Evolutionary conservation across 1,140 invertebrate species (phyloP), one percentile per base, ranked within the genome.

Genomic region (Micrasema longulum): DNA sequence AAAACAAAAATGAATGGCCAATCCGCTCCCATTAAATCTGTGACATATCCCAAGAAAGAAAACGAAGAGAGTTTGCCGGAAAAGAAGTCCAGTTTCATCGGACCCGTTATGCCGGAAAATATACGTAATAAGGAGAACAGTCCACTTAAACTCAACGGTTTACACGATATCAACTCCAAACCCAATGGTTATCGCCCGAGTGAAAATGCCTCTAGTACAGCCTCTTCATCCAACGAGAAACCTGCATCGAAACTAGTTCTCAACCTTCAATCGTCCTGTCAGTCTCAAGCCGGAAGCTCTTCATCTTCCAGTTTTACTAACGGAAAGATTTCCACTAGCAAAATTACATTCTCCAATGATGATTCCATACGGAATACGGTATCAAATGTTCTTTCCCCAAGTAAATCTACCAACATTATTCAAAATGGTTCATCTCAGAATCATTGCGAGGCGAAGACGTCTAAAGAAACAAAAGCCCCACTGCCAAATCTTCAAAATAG

Each of bases 81-180:
- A n/a, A 64, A 47, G 82, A 79, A 78, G 20, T 81, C 81, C 2
- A 82, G 77, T 77, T 80, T 82, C 1, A 84, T 83, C 74, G 81
- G 81, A 14, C 83, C 81, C 22, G 79, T 84, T 43, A 64, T 84
- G 12, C 78, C 80, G 16, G 80, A 83, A 1, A 53, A 16, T 16
- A 35, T 45, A 2, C 73, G 71, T 52, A 66, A 72, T 50, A 78
- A 50, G 53, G 75, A 12, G 81, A 82, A 66, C 62, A 71, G 43
- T 52, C 55, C 38, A 16, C 22, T 71, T 12, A 66, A 68, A 53
- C n/a, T 16, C 12, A 71, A 71, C 20, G 16, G 68, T 9, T 47
- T 12, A 16, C 68, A 45, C 2, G 65, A 57, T 31, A 57, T 14
- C 14, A 60, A 60, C 36, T 41, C 35, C 10, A 60, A 60, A 41